A percentile compares a stretch with the other conserved stretches of the same genome.
Evolutionary conservation across 2,113 vertebrate genomes (phyloP).

Genomic region (Dromaius novaehollandiae): DNA sequence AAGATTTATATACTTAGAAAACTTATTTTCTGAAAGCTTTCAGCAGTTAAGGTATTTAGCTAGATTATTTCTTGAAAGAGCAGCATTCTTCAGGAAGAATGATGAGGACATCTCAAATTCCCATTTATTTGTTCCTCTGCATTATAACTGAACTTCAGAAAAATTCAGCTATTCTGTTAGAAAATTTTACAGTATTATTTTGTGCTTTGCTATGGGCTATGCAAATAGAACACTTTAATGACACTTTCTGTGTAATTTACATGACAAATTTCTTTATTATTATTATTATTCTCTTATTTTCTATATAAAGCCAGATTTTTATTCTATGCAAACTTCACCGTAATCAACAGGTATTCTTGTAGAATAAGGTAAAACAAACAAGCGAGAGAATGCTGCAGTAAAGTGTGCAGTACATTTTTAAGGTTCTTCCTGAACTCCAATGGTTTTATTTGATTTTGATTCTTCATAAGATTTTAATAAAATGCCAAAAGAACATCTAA

Average conservation of each 20-base stretch:
- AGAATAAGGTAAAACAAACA: not conserved
- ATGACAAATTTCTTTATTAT: not conserved
- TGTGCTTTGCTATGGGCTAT: not conserved
- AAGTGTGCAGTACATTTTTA: not conserved
- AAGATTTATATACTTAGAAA: not conserved
- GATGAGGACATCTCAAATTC: not conserved
- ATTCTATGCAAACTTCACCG: not conserved
- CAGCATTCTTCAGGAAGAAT: not conserved
- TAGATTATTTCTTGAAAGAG: not conserved
- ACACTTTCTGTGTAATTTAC: not conserved
- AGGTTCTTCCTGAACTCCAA: not conserved
- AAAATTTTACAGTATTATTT: not conserved
- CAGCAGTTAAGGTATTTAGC: not conserved
- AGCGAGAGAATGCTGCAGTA: not conserved
- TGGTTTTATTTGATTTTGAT: constrained; percentile 6
- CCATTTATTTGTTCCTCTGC: not conserved
- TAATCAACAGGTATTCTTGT: not conserved
- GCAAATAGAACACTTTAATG: not conserved
- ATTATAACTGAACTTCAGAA: not conserved
- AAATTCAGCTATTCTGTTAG: not conserved
- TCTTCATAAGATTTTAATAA: not conserved
- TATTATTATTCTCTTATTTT: constrained; percentile 3
- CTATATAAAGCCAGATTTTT: not conserved
- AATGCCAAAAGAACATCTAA: constrained; percentile 31
- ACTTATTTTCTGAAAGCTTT: not conserved